A percentile compares a stretch with the other conserved stretches of the same genome.
Evolutionary conservation across 2,797 vertebrate species (phyloP).

Genomic region (Okamejei kenojei): DNA sequence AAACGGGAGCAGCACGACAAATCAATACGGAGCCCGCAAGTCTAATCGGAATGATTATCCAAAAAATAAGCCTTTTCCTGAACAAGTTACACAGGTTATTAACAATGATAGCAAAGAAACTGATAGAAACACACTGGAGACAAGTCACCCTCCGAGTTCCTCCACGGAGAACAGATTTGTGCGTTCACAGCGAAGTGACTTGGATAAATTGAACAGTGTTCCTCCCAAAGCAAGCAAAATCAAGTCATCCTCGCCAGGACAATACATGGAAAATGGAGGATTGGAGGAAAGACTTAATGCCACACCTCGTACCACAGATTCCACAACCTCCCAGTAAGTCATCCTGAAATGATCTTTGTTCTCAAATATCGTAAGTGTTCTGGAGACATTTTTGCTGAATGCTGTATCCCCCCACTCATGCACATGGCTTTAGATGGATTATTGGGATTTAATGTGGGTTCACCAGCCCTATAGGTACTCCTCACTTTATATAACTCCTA

Average conservation of each 20-base stretch:
- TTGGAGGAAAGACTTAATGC: neutral
- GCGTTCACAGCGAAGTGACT: neutral
- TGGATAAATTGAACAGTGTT: neutral
- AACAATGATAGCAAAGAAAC: neutral
- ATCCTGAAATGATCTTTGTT: neutral
- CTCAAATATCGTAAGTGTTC: neutral
- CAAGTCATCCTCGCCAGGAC: neutral
- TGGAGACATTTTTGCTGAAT: neutral
- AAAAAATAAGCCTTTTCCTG: neutral
- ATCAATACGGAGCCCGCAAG: neutral
- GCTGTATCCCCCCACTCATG: too few species aligned
- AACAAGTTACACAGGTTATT: neutral
- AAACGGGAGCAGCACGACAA: neutral
- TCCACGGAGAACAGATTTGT: neutral
- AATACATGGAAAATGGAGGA: neutral
- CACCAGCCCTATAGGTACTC: too few species aligned
- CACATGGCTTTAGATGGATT: too few species aligned
- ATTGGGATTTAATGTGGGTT: too few species aligned
- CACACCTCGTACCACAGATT: neutral
- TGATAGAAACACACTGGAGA: neutral
- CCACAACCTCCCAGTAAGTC: neutral
- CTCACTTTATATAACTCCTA: too few species aligned
- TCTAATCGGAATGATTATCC: neutral
- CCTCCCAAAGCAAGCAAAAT: neutral
- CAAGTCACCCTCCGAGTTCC: neutral